These are phyloP conservation scores for Tichodroma muraria DNA, from an alignment of 2,113 vertebrate species.

Conservation along the genomic window DNA sequence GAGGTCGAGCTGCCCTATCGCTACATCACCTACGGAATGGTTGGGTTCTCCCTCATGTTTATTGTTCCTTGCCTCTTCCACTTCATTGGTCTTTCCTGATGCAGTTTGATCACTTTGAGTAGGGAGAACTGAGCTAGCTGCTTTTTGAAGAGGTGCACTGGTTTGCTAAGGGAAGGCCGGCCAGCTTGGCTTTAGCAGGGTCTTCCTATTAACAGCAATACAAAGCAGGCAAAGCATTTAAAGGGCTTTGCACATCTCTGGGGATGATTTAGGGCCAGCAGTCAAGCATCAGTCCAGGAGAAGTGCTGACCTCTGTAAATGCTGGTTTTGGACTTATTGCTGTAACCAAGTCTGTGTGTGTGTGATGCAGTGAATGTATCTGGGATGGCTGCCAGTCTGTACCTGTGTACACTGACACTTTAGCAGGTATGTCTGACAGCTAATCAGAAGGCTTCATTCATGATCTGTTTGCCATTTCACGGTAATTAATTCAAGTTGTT, in stretches of 20 bases:
- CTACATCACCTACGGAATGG: slow-evolving; percentile 86
- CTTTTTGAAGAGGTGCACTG: slow-evolving; percentile 37
- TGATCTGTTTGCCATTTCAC: slow-evolving; percentile 53
- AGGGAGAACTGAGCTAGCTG: slow-evolving; percentile 2
- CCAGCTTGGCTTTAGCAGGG: slow-evolving; percentile 42
- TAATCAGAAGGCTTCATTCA: slow-evolving; percentile 33
- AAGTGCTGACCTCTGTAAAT: slow-evolving; percentile 59
- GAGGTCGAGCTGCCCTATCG: slow-evolving; percentile 94
- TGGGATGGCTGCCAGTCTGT: slow-evolving; percentile 55
- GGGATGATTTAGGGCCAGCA: neutral
- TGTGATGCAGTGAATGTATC: slow-evolving; percentile 25
- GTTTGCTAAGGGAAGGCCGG: neutral
- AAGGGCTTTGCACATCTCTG: slow-evolving; percentile 40
- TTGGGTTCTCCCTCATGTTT: slow-evolving; percentile 87
- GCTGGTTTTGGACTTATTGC: slow-evolving; percentile 35
- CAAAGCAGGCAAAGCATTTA: slow-evolving; percentile 49
- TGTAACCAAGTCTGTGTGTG: slow-evolving; percentile 33
- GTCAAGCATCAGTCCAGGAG: neutral
- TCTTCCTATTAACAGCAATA: slow-evolving; percentile 60
- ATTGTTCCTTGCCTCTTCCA: slow-evolving; percentile 82
- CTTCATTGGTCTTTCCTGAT: slow-evolving; percentile 79
- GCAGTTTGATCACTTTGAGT: neutral
- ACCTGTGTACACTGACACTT: slow-evolving; percentile 9
- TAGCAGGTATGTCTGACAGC: slow-evolving; percentile 45
- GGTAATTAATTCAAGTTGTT: neutral